These are phyloP conservation scores for Helicoverpa assulta DNA, from an alignment of 2,888 invertebrate genomes.

Conservation along the genomic window DNA sequence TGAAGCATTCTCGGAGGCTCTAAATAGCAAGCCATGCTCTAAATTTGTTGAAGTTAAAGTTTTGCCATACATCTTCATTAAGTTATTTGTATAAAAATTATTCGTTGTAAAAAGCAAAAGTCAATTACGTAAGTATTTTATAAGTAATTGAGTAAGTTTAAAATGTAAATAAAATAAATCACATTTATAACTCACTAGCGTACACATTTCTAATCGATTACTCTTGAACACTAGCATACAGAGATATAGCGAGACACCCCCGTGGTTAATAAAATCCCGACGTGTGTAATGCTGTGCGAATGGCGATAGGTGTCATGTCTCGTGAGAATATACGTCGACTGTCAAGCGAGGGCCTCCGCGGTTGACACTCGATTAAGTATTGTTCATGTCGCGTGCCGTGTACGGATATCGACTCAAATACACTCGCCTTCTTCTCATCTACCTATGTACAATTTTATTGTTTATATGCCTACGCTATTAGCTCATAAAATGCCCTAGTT, in stretches of 20 bases:
- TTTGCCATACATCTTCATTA: conserved; percentile 26
- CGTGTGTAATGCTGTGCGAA: conserved; percentile 49
- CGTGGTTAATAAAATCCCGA: conserved; percentile 39
- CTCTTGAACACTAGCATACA: conserved; percentile 1
- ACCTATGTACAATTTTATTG: conserved; percentile 1
- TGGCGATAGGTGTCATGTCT: conserved; percentile 55
- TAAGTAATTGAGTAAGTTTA: too few relatives aligned
- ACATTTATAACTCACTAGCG: too few relatives aligned
- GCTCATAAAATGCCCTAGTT: background rate
- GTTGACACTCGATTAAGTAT: conserved; percentile 61
- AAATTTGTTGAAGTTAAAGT: conserved; percentile 22
- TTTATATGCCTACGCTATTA: background rate
- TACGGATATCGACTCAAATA: conserved; percentile 18
- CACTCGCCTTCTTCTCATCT: conserved; percentile 5
- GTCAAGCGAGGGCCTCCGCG: conserved; percentile 39
- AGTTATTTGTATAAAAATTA: background rate
- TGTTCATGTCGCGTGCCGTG: conserved; percentile 28
- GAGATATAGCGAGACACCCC: conserved; percentile 17
- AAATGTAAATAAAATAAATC: too few relatives aligned
- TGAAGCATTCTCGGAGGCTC: conserved; percentile 15
- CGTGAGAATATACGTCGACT: conserved; percentile 51
- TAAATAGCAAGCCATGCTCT: conserved; percentile 15
- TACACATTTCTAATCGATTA: background rate
- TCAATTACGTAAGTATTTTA: background rate
- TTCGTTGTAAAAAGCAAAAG: background rate